These are phyloP conservation scores for Epinephelus awoara DNA, from an alignment of 2,797 vertebrate species.

Conservation along the genomic window DNA sequence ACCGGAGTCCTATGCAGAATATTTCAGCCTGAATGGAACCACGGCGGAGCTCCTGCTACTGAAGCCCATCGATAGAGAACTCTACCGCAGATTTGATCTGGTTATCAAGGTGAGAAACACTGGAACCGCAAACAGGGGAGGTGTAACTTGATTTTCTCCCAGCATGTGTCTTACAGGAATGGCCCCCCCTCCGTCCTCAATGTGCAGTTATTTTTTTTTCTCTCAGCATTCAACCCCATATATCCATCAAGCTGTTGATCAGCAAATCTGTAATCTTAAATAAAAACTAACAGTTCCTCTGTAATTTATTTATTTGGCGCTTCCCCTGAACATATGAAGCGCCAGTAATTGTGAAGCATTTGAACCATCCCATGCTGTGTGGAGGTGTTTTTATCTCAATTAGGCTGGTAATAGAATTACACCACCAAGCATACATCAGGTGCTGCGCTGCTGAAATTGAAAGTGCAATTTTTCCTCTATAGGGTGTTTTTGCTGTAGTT, in stretches of 20 bases:
- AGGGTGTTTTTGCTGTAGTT: constrained; percentile 2
- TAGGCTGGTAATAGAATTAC: constrained; percentile 54
- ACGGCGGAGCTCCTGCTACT: constrained; percentile 93
- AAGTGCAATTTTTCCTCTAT: constrained; percentile 11
- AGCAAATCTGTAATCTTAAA: constrained; percentile 6
- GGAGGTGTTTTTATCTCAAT: constrained; percentile 51
- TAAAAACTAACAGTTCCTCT: constrained; percentile 15
- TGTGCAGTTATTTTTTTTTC: not conserved
- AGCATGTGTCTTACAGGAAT: constrained; percentile 4
- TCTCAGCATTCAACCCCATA: constrained; percentile 2
- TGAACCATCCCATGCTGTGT: not conserved
- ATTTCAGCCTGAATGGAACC: constrained; percentile 93
- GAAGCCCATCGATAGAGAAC: constrained; percentile 92
- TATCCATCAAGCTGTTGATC: constrained; percentile 25
- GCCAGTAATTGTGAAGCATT: constrained; percentile 43
- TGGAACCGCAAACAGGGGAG: not conserved
- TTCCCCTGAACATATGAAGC: constrained; percentile 24
- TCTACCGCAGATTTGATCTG: constrained; percentile 95
- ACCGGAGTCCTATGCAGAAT: constrained; percentile 91
- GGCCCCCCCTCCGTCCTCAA: not conserved
- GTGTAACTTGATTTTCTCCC: constrained; percentile 27
- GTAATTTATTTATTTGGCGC: constrained; percentile 8
- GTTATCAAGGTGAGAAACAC: constrained; percentile 95
- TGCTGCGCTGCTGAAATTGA: constrained; percentile 22
- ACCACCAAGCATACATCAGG: constrained; percentile 24